Evolutionary conservation across 1,140 invertebrate species (phyloP).

Genomic region (Ceratina japonica): DNA sequence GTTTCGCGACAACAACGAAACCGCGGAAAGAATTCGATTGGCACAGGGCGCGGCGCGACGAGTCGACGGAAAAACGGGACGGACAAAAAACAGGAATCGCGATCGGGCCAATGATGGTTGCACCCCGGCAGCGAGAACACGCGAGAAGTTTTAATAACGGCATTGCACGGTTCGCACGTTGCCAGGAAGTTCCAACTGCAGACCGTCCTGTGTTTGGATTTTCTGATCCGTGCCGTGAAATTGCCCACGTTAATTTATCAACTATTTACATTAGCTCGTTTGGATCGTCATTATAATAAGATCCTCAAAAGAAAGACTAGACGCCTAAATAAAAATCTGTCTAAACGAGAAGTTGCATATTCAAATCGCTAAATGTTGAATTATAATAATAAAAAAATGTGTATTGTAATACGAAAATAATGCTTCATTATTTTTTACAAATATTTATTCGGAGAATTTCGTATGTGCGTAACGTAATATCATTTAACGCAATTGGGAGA

Average conservation of each 20-base stretch:
- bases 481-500: neutral
- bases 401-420: too few species aligned
- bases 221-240: conserved; percentile 19
- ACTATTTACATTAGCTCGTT: neutral
- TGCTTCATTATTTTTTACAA: too few species aligned
- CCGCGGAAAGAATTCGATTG: neutral
- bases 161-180: neutral
- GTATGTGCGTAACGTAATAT: too few species aligned
- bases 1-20: neutral
- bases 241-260: conserved; percentile 9
- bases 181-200: conserved; percentile 3
- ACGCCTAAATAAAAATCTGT: too few species aligned
- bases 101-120: neutral
- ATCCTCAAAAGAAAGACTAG: too few species aligned
- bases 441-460: too few species aligned
- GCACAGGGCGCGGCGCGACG: neutral
- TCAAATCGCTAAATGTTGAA: too few species aligned
- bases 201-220: neutral
- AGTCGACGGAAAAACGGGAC: too few species aligned
- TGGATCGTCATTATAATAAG: neutral
- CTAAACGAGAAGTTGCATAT: too few species aligned
- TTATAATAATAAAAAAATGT: too few species aligned
- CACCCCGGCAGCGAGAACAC: neutral
- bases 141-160: conserved; percentile 28
- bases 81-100: neutral